Evolutionary conservation across 1,140 invertebrate genomes (phyloP).

Genomic region (Asobara japonica): DNA sequence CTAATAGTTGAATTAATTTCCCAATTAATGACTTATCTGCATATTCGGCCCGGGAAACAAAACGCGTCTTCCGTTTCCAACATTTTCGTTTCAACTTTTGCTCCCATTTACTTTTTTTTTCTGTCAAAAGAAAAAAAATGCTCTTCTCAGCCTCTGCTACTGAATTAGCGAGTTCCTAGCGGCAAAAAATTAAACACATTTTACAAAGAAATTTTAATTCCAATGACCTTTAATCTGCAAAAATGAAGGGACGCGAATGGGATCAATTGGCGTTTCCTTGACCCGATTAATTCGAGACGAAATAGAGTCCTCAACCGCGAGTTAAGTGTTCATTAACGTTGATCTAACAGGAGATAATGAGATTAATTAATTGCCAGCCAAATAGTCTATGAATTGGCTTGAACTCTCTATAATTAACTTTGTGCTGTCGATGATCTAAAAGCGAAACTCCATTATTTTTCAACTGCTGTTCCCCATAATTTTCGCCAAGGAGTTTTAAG

Average conservation of each 20-base stretch:
- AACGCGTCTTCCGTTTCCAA: no score
- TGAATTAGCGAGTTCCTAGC: no score
- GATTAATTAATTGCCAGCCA: slow-evolving; percentile 30
- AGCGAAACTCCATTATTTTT: no score
- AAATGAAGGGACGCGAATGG: neutral
- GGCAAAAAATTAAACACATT: neutral
- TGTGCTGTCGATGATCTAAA: no score
- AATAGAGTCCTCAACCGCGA: slow-evolving; percentile 21
- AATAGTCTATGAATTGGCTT: slow-evolving; percentile 3
- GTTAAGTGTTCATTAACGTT: slow-evolving; percentile 29
- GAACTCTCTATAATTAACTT: no score
- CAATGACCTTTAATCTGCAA: neutral
- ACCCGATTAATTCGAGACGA: slow-evolving; percentile 14
- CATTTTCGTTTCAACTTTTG: no score
- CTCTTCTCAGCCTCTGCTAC: neutral
- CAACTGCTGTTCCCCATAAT: no score
- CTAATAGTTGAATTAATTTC: no score
- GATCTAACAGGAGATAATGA: slow-evolving; percentile 23
- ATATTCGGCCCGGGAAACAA: no score
- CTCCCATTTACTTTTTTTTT: no score
- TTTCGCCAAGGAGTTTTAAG: no score
- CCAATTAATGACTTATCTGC: no score
- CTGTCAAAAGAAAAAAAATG: neutral
- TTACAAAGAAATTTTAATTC: neutral
- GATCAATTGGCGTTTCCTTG: slow-evolving; percentile 30